Evolutionary conservation across 2,113 vertebrate genomes (phyloP).

Genomic region (Xyliphius kryptos): DNA sequence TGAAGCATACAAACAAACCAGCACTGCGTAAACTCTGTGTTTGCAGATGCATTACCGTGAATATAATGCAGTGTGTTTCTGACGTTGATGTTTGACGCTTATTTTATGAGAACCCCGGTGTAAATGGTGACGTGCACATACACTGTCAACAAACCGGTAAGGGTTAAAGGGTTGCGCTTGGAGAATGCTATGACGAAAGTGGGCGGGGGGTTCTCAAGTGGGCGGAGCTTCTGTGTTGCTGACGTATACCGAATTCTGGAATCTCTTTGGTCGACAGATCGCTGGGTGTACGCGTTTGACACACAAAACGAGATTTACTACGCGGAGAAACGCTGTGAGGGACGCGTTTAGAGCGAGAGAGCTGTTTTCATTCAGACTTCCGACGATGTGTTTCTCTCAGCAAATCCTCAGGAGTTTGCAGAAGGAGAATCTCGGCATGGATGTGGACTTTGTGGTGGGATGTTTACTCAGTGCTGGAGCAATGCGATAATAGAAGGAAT

Average conservation of each 20-base stretch:
- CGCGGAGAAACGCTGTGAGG: conserved; percentile 2
- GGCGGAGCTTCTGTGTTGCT: conserved; percentile 35
- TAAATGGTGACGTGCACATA: conserved; percentile 32
- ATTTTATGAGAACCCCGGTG: too few relatives aligned
- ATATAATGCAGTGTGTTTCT: too few relatives aligned
- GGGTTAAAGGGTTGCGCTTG: conserved; percentile 38
- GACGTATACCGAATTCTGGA: conserved; percentile 26
- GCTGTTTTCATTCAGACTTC: too few relatives aligned
- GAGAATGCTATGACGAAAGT: conserved; percentile 31
- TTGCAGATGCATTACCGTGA: too few relatives aligned
- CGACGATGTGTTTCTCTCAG: too few relatives aligned
- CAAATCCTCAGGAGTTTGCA: background rate
- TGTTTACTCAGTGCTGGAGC: conserved; percentile 8
- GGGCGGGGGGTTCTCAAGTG: conserved; percentile 20
- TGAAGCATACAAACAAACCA: background rate
- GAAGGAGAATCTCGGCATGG: background rate
- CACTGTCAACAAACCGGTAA: conserved; percentile 36
- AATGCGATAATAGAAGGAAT: conserved; percentile 33
- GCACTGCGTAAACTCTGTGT: too few relatives aligned
- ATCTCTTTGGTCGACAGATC: conserved; percentile 30
- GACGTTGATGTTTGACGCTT: too few relatives aligned
- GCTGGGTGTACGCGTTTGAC: conserved; percentile 32
- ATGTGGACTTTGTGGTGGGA: too few relatives aligned
- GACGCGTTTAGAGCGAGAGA: background rate
- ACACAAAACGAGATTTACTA: conserved; percentile 39